A percentile compares a stretch with the other conserved stretches of the same genome.
phyloP scores from a whole-genome alignment of 2,113 vertebrate species.

The Octodon degus region DNA sequence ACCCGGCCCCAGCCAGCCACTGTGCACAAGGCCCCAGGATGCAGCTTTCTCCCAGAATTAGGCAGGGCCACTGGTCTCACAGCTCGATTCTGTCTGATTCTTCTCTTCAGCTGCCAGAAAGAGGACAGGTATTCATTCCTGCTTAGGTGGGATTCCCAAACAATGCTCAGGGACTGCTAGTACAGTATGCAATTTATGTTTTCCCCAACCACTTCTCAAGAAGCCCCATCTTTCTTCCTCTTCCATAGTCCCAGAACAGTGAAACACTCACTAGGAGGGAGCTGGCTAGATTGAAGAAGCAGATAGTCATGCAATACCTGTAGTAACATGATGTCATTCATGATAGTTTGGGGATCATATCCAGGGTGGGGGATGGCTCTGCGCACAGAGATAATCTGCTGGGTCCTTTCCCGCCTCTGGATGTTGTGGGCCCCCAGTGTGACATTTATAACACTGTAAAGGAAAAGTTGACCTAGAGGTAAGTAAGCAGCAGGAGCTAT shows the following conservation, averaged over 20 bases:
- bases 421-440: conserved; percentile 71
- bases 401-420: background rate
- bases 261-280: background rate
- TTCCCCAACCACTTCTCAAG: accelerated
- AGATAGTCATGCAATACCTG: conserved; percentile 33
- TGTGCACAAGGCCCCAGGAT: conserved; percentile 23
- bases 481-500: background rate
- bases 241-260: background rate
- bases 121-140: background rate
- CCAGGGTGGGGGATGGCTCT: conserved; percentile 51
- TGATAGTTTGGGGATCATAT: accelerated
- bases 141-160: background rate
- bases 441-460: conserved; percentile 53
- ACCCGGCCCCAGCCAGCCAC: conserved; percentile 68
- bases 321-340: conserved; percentile 78
- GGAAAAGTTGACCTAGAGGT: background rate
- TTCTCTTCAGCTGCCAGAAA: conserved; percentile 33
- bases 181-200: accelerated
- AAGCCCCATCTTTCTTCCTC: background rate
- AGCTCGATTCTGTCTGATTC: accelerated
- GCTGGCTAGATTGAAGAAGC: background rate
- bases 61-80: conserved; percentile 66
- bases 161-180: background rate
- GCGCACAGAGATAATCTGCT: background rate
- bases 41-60: accelerated